Evolutionary conservation across 2,888 invertebrate genomes (phyloP).

Genomic region (Nineta flava): DNA sequence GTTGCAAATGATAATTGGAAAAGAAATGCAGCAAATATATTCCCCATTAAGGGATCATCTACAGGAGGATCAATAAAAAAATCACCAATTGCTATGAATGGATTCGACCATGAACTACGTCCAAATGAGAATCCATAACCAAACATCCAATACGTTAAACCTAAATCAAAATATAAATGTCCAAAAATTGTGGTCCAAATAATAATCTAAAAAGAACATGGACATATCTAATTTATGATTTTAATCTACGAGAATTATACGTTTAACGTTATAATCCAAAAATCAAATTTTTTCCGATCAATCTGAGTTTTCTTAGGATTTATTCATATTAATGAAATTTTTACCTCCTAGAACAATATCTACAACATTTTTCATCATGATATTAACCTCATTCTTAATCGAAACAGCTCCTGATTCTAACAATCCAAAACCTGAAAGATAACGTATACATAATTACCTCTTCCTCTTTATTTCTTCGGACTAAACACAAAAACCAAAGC

Average conservation of each 20-base stretch:
- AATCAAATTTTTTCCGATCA: too few species aligned
- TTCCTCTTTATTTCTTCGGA: too few species aligned
- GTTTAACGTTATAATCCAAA: too few species aligned
- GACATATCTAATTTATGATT: too few species aligned
- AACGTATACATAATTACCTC: too few species aligned
- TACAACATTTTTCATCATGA: conserved; percentile 94
- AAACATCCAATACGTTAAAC: conserved; percentile 86
- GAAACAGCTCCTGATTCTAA: conserved; percentile 86
- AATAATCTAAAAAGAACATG: not conserved
- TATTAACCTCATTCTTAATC: conserved; percentile 87
- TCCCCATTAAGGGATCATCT: conserved; percentile 64
- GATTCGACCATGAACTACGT: conserved; percentile 49
- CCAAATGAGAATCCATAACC: conserved; percentile 89
- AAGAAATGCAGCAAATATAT: conserved; percentile 72
- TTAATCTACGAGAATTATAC: too few species aligned
- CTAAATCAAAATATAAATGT: conserved; percentile 20
- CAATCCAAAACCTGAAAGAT: conserved; percentile 70
- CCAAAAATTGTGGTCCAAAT: not conserved
- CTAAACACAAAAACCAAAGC: too few species aligned
- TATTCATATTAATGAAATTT: not conserved
- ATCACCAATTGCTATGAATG: conserved; percentile 71
- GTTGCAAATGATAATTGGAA: conserved; percentile 86
- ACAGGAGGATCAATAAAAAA: conserved; percentile 64
- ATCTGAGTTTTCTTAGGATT: too few species aligned
- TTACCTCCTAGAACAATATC: conserved; percentile 80